Base-by-base conservation (phyloP, 2,888 invertebrate species). In the Rhaphigaster nebulosa region DNA sequence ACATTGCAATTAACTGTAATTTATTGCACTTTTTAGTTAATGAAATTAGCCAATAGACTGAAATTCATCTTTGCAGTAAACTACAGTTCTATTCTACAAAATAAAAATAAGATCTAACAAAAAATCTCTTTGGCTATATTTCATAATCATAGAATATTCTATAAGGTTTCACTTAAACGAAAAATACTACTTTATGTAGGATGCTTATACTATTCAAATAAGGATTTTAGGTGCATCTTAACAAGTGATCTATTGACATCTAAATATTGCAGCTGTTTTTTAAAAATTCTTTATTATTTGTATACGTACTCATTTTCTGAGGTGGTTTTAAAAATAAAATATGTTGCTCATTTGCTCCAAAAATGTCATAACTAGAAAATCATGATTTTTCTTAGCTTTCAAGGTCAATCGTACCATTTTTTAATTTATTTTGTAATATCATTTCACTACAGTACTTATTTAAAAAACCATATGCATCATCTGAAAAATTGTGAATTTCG, bases 201-300 rank as follows among this genome's bases (percentile, higher is more conserved):
- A 13, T 84, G n/a, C 45, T 45, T 84, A 84, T n/a, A 84, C 84
- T 84, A 84, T 13, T 80, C 45, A 84, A 50, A 84, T 84, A n/a
- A 84, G 84, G 84, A 50, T 84, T 80, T 84, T 84, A 50, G 84
- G 84, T 84, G 84, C 84, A n/a, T 50, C 45, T 45, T n/a, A 84
- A 84, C 84, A 84, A 84, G 84, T 84, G 84, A 84, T 45, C 84
- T 84, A 84, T 84, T 50, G 41, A 84, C 26, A 41, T 45, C 41
- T 84, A 84, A 15, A n/a, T 84, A 84, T 45, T 45, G n/a, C 45
- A 45, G 84, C 84, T 45, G 45, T 50, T 84, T 84, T 76, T 84
- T 84, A 84, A 84, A 84, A 84, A 20, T n/a, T 15, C 3, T 45
- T 84, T 13, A 10, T 23, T 76, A 8, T 76, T 76, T 34, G 34